Base-by-base conservation (phyloP, 1,140 invertebrate genomes). In the Drosophila ercepeae region DNA sequence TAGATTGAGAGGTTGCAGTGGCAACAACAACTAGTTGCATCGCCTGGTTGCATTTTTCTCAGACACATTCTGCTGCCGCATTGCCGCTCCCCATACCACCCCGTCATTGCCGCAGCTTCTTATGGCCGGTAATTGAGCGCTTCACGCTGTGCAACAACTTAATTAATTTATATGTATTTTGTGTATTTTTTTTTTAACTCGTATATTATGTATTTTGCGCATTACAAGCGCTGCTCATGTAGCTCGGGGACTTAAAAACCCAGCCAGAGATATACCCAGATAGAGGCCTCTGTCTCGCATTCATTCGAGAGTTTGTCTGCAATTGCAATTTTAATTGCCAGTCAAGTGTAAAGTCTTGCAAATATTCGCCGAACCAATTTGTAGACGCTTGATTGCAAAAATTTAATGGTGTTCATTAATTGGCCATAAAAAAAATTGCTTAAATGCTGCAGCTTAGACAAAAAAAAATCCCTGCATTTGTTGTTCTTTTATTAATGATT, bases 361-460 rank as follows among this genome's bases (percentile, higher is more conserved):
- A 81, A 84, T 88, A 88, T 76, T 77, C 67, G 76, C 34, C 63
- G 19, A 41, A 61, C 69, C 82, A 86, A 86, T 86, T 86, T 86
- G 82, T 86, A 82, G 83, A 67, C 82, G 74, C 77, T 49, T 88
- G 82, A 88, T 88, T 88, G 77, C 73, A 75, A 82, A 88, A 78
- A 86, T 88, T 86, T 88, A 88, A 88, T 88, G 77, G 82, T 78
- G 82, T 86, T 82, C 82, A 82, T 88, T 86, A 86, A 88, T 86
- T 86, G 82, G 77, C 60, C 60, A 88, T 86, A 61, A 73, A 64
- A 73, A 64, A 77, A 77, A 74, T 74, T 55, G 46, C 63, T 42
- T 61, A 54, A 82, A 73, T 74, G 61, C 53, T 74, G 73, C 53
- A 41, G 11, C 42, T 36, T n/a, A n/a, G n/a, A 27, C 23, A 52